Evolutionary conservation across 2,113 vertebrate genomes (phyloP).

Genomic region (Connochaetes taurinus): DNA sequence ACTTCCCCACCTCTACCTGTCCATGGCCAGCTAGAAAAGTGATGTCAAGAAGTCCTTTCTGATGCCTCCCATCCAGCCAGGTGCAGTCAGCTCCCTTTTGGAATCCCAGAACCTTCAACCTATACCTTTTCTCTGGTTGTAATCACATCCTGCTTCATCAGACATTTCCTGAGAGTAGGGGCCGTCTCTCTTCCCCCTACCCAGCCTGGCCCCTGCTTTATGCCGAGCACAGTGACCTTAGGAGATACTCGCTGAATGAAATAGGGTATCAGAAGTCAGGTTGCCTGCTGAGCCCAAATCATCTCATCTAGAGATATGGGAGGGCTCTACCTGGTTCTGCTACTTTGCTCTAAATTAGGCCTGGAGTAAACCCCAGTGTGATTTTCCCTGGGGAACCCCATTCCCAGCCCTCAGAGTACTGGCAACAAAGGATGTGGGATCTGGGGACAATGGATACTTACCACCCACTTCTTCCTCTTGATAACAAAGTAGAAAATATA

Average conservation of each 20-base stretch:
- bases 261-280: not conserved
- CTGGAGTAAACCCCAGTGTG: not conserved
- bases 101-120: not conserved
- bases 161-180: not conserved
- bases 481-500: slow-evolving; percentile 85
- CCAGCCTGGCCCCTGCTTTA: not conserved
- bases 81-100: not conserved
- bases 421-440: not conserved
- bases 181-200: not conserved
- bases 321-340: not conserved
- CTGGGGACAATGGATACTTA: slow-evolving; percentile 63
- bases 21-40: not conserved
- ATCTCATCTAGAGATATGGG: not conserved
- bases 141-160: not conserved
- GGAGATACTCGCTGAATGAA: not conserved
- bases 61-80: not conserved
- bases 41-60: not conserved
- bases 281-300: not conserved
- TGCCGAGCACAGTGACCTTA: not conserved
- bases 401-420: not conserved
- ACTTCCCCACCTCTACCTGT: not conserved
- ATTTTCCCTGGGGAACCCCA: not conserved
- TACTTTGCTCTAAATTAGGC: not conserved
- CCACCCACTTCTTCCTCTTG: slow-evolving; percentile 83
- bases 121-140: not conserved